Evolutionary conservation across 2,888 invertebrate genomes (phyloP), one percentile per base, ranked within the genome.

Genomic region (Heliconius cydno): DNA sequence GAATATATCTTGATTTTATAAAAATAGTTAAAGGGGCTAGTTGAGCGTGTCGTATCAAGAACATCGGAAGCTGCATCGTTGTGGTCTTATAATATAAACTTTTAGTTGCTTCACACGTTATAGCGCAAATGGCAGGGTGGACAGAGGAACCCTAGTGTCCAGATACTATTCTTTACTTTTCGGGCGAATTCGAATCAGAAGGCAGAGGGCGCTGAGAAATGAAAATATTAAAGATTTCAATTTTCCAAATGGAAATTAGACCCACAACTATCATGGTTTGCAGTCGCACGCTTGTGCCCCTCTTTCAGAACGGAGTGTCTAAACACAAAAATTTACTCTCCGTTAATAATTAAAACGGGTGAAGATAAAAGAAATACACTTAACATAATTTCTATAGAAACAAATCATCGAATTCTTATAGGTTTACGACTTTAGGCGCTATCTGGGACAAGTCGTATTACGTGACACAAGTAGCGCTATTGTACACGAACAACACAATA

Each of bases 401-500:
- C 13, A 65, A 75, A 75, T 75, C 41, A 65, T 41, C 25, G 25
- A 34, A 75, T 65, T 63, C 34, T 38, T 38, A 13, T 41, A 65
- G 63, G 19, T 75, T 75, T 63, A 41, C 75, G 63, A 75, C 41
- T 34, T 22, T n/a, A 30, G 28, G 65, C 19, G 75, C 63, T 75
- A 28, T 65, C 19, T 63, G 60, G 75, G 25, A 83, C 84, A 86
- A 86, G 87, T 87, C 87, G 83, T 83, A 83, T 92, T 91, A 92
- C 91, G 89, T 92, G 92, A 91, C 92, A 87, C 90, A 86, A 86
- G 84, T 84, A 90, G 90, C 89, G 91, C 90, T 88, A 87, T 85
- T 76, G 83, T 77, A 78, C 80, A 87, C 93, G 92, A 92, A 92
- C 87, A 88, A 83, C 74, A 68, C 76, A 77, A 88, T 92, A 92